Evolutionary conservation across 2,888 invertebrate genomes (phyloP).

Genomic region (Idaea aversata): DNA sequence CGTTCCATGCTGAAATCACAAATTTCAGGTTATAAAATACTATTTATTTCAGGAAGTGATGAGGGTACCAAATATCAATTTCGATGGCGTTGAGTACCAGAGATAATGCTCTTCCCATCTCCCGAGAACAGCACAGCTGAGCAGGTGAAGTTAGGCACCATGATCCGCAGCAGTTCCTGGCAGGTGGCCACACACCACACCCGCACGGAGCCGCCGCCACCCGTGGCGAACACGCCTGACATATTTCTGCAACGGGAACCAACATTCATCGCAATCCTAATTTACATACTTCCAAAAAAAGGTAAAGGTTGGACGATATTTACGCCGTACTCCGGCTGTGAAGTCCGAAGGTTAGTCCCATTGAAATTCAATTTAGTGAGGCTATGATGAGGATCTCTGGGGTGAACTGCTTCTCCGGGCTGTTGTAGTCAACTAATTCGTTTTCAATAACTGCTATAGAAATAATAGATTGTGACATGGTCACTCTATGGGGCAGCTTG

Average conservation of each 20-base stretch:
- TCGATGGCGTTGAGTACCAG: conserved; percentile 70
- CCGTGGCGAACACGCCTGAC: conserved; percentile 93
- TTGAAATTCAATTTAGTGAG: no score
- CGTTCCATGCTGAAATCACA: conserved; percentile 85
- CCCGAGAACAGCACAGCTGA: conserved; percentile 87
- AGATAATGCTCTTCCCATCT: conserved; percentile 90
- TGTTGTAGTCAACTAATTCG: no score
- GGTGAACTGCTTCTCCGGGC: no score
- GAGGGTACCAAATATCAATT: neutral
- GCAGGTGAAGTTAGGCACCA: conserved; percentile 93
- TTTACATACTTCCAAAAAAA: no score
- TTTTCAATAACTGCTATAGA: no score
- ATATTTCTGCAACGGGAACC: conserved; percentile 79
- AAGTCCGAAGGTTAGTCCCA: no score
- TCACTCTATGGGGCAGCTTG: no score
- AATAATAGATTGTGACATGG: no score
- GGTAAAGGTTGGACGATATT: no score
- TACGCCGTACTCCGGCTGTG: no score
- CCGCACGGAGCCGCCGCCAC: conserved; percentile 90
- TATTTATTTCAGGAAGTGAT: neutral
- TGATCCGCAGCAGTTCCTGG: conserved; percentile 90
- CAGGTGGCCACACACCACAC: conserved; percentile 90
- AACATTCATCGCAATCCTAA: no score
- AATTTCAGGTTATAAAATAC: neutral
- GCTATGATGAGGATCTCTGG: no score